Percentiles rank a stretch among this genome's conserved stretches.
Evolutionary conservation across 2,888 invertebrate genomes (phyloP).

Genomic region (Tribolium freemani): DNA sequence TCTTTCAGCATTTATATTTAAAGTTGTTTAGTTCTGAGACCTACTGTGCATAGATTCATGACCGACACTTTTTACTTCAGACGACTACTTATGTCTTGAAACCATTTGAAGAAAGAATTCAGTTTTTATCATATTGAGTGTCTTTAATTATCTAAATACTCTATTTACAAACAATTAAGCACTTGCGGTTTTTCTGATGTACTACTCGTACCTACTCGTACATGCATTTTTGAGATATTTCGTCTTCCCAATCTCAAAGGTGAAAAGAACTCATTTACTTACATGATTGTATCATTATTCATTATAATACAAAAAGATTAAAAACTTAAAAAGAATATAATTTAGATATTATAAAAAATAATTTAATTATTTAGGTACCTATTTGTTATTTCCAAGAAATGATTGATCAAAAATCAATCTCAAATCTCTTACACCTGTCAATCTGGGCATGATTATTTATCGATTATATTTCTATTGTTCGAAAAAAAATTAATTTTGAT

Average conservation of each 20-base stretch:
- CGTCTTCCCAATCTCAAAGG: too few relatives aligned
- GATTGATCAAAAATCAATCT: not conserved
- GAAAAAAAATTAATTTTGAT: not conserved
- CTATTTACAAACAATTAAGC: not conserved
- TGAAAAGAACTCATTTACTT: too few relatives aligned
- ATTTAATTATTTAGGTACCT: not conserved
- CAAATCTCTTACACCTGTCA: not conserved
- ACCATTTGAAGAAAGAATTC: not conserved
- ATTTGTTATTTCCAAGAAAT: not conserved
- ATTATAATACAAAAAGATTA: too few relatives aligned
- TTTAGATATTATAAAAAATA: too few relatives aligned
- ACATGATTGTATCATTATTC: too few relatives aligned
- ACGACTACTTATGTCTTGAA: too few relatives aligned
- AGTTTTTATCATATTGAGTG: not conserved
- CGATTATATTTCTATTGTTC: not conserved
- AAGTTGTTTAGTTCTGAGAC: too few relatives aligned
- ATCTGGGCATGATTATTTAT: not conserved
- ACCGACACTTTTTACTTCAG: too few relatives aligned
- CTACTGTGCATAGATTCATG: too few relatives aligned
- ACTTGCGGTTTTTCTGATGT: not conserved
- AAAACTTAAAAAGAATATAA: too few relatives aligned
- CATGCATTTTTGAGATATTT: not conserved
- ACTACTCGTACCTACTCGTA: not conserved
- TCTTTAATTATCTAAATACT: not conserved
- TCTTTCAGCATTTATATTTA: too few relatives aligned